Evolutionary conservation across 2,888 invertebrate genomes (phyloP), one percentile per base, ranked within the genome.

Genomic region (Muschampia plurimacula): DNA sequence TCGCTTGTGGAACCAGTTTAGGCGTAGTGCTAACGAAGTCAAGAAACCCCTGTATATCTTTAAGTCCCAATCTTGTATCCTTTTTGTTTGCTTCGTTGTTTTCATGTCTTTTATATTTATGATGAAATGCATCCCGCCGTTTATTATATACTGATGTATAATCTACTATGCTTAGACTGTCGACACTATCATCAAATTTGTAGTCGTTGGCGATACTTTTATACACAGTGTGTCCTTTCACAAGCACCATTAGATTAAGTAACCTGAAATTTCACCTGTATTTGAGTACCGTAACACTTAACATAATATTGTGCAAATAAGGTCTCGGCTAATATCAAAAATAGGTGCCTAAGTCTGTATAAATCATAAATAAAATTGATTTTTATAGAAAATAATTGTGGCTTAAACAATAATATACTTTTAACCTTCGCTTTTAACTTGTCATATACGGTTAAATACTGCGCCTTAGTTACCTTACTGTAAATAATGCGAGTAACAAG

Each of bases 171-270:
- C 36, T 72, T 36, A 66, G n/a, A n/a, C 57, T 67, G 13, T 72
- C 83, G 78, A 84, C 77, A 55, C 80, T 73, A 74, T 77, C 77
- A 64, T 84, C 77, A 66, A 83, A 73, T 65, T 82, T 79, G 74
- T 81, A 39, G 15, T 72, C 66, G 71, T 66, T 67, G 39, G 28
- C 79, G 78, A 83, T 86, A 86, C 86, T 88, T 90, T 89, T 91
- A 83, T 88, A 88, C 86, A 89, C 85, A 85, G 89, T 88, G 81
- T 85, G 85, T 82, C 88, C 81, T 75, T 84, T 82, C 76, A 83
- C 81, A 77, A 88, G 83, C 82, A 88, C 87, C 84, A 90, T 89
- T 82, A 90, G 84, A 87, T 87, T 86, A 86, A 90, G 86, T 86
- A 91, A 84, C 88, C 92, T 93, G 88, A 73, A 79, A 69, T 49